Evolutionary conservation across 2,888 invertebrate species (phyloP).

Genomic region (Drosophila atroscutellata): DNA sequence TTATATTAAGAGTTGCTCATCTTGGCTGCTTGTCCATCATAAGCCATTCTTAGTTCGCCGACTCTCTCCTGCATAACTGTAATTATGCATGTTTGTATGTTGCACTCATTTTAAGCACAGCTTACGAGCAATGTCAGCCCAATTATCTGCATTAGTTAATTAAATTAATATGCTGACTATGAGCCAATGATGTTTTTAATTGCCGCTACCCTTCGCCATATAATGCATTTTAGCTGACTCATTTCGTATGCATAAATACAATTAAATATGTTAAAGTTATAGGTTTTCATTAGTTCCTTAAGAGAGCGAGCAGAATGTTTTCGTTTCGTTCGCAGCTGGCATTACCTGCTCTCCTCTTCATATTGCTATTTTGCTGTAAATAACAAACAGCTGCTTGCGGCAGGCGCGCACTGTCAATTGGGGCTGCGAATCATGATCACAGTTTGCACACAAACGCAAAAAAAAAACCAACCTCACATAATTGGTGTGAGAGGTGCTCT

Average conservation of each 20-base stretch:
- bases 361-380: conserved; percentile 23
- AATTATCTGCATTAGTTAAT: conserved; percentile 75
- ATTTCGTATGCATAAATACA: conserved; percentile 1
- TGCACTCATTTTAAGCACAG: conserved; percentile 14
- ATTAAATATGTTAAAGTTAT: not conserved
- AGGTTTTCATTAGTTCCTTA: not conserved
- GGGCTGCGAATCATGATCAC: conserved; percentile 56
- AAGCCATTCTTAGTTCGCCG: not conserved
- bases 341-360: conserved; percentile 15
- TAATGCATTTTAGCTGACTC: conserved; percentile 19
- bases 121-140: conserved; percentile 1
- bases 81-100: not conserved
- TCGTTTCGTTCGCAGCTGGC: conserved; percentile 1
- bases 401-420: conserved; percentile 22
- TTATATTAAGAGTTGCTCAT: not conserved
- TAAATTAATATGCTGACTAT: conserved; percentile 66
- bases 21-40: not conserved
- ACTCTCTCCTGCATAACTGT: conserved; percentile 6
- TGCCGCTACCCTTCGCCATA: conserved; percentile 29
- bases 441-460: conserved; percentile 20
- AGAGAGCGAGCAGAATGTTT: not conserved
- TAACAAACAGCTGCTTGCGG: conserved; percentile 68
- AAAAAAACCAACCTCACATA: not conserved
- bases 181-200: conserved; percentile 61
- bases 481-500: conserved; percentile 12